Percentiles rank a stretch among this genome's conserved stretches.
phyloP scores from a whole-genome alignment of 2,113 vertebrate species.

The Python bivittatus region DNA sequence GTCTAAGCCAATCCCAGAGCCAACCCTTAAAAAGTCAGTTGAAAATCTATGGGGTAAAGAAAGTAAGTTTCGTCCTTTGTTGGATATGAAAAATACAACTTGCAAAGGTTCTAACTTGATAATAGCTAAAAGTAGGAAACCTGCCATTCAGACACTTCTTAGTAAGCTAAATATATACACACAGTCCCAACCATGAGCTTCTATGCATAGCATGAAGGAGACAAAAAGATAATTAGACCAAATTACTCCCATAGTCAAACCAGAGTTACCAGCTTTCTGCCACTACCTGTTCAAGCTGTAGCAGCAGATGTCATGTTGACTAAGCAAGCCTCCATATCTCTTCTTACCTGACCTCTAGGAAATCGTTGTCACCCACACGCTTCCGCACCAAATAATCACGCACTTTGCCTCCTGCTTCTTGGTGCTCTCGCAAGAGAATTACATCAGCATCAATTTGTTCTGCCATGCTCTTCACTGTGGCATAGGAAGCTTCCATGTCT shows the following conservation, averaged over 20 bases:
- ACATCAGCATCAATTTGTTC: conserved; percentile 93
- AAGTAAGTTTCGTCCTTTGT: not conserved
- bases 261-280: conserved; percentile 50
- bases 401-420: conserved; percentile 88
- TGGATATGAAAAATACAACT: rapidly evolving
- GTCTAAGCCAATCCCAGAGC: not conserved
- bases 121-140: not conserved
- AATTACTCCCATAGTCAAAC: conserved; percentile 37
- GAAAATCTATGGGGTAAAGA: not conserved
- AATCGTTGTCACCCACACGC: conserved; percentile 95
- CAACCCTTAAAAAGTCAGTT: not conserved
- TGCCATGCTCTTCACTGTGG: conserved; percentile 91
- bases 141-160: conserved; percentile 3
- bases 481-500: conserved; percentile 95
- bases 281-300: not conserved
- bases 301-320: conserved; percentile 54
- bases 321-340: conserved; percentile 39
- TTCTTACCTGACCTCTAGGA: conserved; percentile 97
- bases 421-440: conserved; percentile 89
- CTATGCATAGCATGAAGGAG: not conserved
- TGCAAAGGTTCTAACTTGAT: not conserved
- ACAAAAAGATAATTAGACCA: conserved; percentile 24
- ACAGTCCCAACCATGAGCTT: conserved; percentile 3
- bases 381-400: conserved; percentile 94
- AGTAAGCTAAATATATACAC: conserved; percentile 10